Evolutionary conservation across 1,140 invertebrate species (phyloP).

Genomic region (Zaprionus lachaisei): DNA sequence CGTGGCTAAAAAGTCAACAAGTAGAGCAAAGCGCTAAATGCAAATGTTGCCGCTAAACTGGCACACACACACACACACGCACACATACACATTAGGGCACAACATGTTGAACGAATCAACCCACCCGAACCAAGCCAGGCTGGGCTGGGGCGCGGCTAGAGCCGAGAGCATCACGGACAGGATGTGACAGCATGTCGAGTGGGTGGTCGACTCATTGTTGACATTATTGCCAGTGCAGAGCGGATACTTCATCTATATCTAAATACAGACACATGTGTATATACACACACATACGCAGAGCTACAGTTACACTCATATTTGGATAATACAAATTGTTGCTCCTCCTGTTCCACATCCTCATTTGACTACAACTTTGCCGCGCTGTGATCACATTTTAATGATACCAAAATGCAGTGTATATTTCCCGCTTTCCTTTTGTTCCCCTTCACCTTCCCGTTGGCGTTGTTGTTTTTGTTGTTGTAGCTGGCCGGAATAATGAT

Average conservation of each 20-base stretch:
- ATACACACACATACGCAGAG: constrained; percentile 6
- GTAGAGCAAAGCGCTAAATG: constrained; percentile 71
- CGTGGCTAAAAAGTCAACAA: constrained; percentile 67
- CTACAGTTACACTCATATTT: constrained; percentile 16
- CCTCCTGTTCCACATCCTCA: constrained; percentile 44
- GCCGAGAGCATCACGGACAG: constrained; percentile 21
- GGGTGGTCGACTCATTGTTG: constrained; percentile 64
- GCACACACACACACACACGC: constrained; percentile 35
- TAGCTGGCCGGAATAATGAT: constrained; percentile 63
- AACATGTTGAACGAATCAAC: no score
- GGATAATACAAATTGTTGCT: constrained; percentile 26
- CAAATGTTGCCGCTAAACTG: constrained; percentile 61
- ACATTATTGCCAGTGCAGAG: constrained; percentile 67
- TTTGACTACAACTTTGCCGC: constrained; percentile 75
- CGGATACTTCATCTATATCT: constrained; percentile 34
- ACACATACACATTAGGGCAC: constrained; percentile 8
- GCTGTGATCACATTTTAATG: constrained; percentile 83
- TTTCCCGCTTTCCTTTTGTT: constrained; percentile 18
- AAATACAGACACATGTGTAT: constrained; percentile 15
- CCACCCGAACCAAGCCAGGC: background rate
- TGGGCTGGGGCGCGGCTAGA: no score
- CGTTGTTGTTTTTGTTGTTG: constrained; percentile 24
- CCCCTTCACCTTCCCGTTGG: constrained; percentile 6
- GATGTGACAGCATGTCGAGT: constrained; percentile 39
- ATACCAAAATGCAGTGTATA: constrained; percentile 74